phyloP scores from a whole-genome alignment of 2,113 vertebrate species.

The Macrotis lagotis region DNA sequence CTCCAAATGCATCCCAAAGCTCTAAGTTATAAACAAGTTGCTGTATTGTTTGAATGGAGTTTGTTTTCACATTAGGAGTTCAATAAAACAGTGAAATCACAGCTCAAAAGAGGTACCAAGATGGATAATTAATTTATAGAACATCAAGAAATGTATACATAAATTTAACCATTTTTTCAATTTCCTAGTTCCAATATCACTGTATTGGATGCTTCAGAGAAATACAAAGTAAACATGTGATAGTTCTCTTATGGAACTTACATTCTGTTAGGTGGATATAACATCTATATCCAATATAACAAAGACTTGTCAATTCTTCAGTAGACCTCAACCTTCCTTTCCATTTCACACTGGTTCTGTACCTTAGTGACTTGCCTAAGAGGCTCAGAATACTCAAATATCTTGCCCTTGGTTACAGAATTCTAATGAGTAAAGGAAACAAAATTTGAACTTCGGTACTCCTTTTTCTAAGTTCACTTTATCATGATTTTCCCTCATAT shows the following conservation, averaged over 20 bases:
- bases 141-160: neutral
- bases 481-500: neutral
- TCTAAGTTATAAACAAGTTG: neutral
- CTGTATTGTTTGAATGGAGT: neutral
- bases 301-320: neutral
- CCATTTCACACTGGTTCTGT: neutral
- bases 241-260: neutral
- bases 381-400: neutral
- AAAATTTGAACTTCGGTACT: neutral
- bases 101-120: neutral
- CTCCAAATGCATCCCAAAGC: neutral
- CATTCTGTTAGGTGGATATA: neutral
- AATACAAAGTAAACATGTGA: neutral
- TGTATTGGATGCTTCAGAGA: neutral
- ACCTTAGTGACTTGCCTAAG: neutral
- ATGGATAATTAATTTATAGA: neutral
- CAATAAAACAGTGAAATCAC: neutral
- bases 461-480: neutral
- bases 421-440: neutral
- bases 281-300: neutral
- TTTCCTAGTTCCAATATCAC: neutral
- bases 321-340: neutral
- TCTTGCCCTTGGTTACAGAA: neutral
- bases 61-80: neutral
- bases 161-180: neutral